Evolutionary conservation across 1,140 invertebrate species (phyloP), one percentile per base, ranked within the genome.

Genomic region (Drosophila bocqueti): DNA sequence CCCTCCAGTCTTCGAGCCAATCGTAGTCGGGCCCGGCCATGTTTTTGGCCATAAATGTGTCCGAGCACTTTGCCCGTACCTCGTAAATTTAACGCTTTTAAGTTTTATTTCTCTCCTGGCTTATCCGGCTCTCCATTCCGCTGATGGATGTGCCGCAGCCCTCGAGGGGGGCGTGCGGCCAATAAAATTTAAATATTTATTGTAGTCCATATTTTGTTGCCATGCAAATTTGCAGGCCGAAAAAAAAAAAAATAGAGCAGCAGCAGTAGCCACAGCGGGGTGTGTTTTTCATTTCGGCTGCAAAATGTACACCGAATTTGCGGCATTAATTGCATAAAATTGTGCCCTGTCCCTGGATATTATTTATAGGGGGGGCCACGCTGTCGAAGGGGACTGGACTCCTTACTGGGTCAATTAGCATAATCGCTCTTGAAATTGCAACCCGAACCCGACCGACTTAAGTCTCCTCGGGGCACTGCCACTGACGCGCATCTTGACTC

Each of bases 21-120:
- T 74, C 71, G 68, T 58, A 61, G 55, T 43, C 38, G 36, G 38
- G 8, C 75, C 74, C 74, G 49, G 78, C 81, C 84, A 84, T 84
- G 71, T 84, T 82, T 68, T 57, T 21, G 84, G 18, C 76, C 74
- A 81, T 85, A 86, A 85, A 85, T 68, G 79, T 83, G 58, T 66
- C 62, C 65, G 64, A 80, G 71, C 69, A 64, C 64, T 86, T 81
- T 76, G 71, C 54, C 68, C 59, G 72, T 58, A 46, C 47, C 76
- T 89, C 78, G 81, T 90, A 89, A 89, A 84, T 89, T 84, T 90
- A 89, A 84, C 85, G 84, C 84, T 89, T 77, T 81, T 81, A 76
- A 76, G 55, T 83, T 86, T 79, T 79, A 78, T 78, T 79, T 79
- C 76, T 57, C 46, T 86, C 38, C 9, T 9, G 36, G 38, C 49